phyloP scores from a whole-genome alignment of 2,113 vertebrate species.

The Thermophis baileyi region DNA sequence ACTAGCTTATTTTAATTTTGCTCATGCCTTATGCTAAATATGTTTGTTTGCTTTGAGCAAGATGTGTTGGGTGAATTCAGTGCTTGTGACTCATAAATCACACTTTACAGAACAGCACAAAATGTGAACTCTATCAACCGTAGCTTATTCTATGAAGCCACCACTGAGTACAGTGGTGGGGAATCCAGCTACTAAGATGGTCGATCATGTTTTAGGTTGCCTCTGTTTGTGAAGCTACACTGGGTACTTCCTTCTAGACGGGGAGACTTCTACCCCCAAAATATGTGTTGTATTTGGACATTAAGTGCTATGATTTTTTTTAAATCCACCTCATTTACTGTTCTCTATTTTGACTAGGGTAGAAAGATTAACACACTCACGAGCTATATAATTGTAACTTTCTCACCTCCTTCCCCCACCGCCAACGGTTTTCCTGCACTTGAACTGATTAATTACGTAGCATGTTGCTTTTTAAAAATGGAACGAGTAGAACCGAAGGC shows the following conservation, averaged over 20 bases:
- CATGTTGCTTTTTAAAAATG: not conserved
- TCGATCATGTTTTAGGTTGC: not conserved
- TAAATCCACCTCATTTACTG: not conserved
- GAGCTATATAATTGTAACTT: not conserved
- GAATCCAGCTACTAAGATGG: not conserved
- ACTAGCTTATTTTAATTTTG: not conserved
- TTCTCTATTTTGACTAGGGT: not conserved
- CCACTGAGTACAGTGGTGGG: not conserved
- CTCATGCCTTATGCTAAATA: not conserved
- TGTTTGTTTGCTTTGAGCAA: not conserved
- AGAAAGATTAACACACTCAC: not conserved
- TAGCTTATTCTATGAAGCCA: not conserved
- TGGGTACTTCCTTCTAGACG: too few species aligned
- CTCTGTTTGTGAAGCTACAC: not conserved
- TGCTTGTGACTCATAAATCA: not conserved
- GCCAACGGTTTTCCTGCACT: conserved; percentile 34
- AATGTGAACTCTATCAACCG: not conserved
- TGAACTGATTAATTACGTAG: conserved; percentile 30
- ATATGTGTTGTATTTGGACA: too few species aligned
- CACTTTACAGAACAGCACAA: not conserved
- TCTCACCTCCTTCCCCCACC: not conserved
- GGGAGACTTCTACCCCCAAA: not conserved
- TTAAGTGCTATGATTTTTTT: not conserved
- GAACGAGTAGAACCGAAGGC: not conserved
- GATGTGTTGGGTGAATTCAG: not conserved